Evolutionary conservation across 2,113 vertebrate species (phyloP).

Genomic region (Sakesphorus luctuosus): DNA sequence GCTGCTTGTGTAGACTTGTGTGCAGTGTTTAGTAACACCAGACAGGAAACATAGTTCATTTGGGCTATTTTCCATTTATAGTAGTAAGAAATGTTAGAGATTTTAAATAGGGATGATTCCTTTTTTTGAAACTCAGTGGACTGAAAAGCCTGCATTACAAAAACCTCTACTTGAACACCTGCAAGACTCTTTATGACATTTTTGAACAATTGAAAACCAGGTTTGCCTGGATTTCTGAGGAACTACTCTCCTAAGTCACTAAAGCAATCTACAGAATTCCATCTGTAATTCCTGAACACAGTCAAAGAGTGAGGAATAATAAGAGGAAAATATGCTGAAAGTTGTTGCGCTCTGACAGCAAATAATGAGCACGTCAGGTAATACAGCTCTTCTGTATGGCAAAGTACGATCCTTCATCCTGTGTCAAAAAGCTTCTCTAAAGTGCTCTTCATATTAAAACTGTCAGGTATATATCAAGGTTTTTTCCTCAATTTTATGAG

Average conservation of each 20-base stretch:
- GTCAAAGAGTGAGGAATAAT: slow-evolving; percentile 22
- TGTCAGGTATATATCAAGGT: slow-evolving; percentile 46
- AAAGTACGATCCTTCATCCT: slow-evolving; percentile 57
- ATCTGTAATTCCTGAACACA: not conserved
- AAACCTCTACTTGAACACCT: not conserved
- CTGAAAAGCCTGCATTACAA: not conserved
- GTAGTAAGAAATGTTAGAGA: not conserved
- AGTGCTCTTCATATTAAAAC: slow-evolving; percentile 63
- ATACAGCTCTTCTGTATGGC: slow-evolving; percentile 37
- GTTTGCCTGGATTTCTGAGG: not conserved
- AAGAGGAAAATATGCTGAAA: slow-evolving; percentile 46
- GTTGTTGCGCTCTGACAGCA: slow-evolving; percentile 51
- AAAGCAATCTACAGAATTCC: slow-evolving; percentile 36
- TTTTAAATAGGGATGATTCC: not conserved
- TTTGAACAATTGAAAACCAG: not conserved
- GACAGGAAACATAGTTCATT: not conserved
- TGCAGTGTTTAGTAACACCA: not conserved
- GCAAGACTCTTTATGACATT: not conserved
- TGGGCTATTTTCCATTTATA: not conserved
- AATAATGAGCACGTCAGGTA: slow-evolving; percentile 52
- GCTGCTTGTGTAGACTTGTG: not conserved
- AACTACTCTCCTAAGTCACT: not conserved
- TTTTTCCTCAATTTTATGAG: slow-evolving; percentile 43
- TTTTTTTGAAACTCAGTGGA: not conserved
- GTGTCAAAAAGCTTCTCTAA: slow-evolving; percentile 60